These are phyloP conservation scores for Myotis vivesi DNA, from an alignment of 2,797 vertebrate species.

Conservation along the genomic window DNA sequence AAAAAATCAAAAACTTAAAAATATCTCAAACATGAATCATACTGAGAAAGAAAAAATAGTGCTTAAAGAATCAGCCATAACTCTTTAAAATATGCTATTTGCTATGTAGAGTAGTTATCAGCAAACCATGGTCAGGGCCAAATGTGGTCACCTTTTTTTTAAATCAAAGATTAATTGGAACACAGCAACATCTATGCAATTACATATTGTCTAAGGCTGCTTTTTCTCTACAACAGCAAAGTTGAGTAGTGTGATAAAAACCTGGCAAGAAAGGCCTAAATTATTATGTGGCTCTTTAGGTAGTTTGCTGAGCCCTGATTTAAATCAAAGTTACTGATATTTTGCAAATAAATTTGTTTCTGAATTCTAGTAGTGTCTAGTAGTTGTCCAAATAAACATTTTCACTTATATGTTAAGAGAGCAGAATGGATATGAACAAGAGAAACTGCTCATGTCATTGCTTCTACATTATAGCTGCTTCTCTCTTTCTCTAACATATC, in stretches of 20 bases:
- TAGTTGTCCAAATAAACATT: neutral
- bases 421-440: neutral
- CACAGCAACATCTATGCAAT: too few relatives aligned
- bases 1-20: neutral
- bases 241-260: neutral
- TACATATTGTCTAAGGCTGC: neutral
- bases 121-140: neutral
- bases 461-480: too few relatives aligned
- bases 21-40: neutral
- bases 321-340: neutral
- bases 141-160: neutral
- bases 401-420: neutral
- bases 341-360: neutral
- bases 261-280: neutral
- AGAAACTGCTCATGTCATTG: neutral
- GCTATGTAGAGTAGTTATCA: neutral
- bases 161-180: neutral
- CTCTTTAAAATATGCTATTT: neutral
- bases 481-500: neutral
- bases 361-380: neutral
- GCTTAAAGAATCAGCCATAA: neutral
- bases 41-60: neutral
- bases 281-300: neutral
- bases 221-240: neutral
- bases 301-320: neutral